Conservation (phyloP, 2,113 vertebrate genomes). For the Myanophis thanlyinensis region DNA sequence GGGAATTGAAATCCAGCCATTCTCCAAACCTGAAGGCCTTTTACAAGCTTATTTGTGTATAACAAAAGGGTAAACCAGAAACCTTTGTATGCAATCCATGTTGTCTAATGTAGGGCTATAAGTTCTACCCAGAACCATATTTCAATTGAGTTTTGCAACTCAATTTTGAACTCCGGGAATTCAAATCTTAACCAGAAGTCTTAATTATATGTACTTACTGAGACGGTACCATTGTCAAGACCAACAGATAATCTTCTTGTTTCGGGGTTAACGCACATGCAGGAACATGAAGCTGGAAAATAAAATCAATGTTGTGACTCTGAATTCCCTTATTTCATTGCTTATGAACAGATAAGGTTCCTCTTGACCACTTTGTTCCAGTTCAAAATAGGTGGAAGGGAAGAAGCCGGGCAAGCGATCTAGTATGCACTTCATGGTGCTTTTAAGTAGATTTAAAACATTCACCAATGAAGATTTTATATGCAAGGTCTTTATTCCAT, state of each 20-base stretch:
- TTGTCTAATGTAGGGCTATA: neutral
- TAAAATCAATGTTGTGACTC: slow-evolving; percentile 77
- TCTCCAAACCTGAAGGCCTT: neutral
- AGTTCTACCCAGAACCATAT: slow-evolving; percentile 39
- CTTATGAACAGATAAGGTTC: slow-evolving; percentile 25
- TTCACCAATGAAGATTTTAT: neutral
- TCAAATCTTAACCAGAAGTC: slow-evolving; percentile 69
- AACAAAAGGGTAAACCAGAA: neutral
- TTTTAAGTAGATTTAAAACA: neutral
- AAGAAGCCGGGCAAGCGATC: neutral
- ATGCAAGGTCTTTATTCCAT: neutral
- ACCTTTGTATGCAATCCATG: neutral
- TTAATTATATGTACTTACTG: slow-evolving; percentile 83
- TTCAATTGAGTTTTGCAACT: slow-evolving; percentile 34
- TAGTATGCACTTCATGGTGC: neutral
- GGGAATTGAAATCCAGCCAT: neutral
- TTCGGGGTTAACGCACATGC: slow-evolving; percentile 99
- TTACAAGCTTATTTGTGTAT: neutral
- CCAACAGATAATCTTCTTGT: slow-evolving; percentile 95
- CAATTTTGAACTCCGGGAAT: too few relatives aligned
- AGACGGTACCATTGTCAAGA: slow-evolving; percentile 92
- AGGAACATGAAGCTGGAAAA: slow-evolving; percentile 87
- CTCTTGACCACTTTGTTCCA: neutral
- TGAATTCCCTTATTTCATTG: slow-evolving; percentile 61
- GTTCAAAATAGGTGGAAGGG: neutral